Conservation (phyloP, 2,113 vertebrate genomes). For the Coreoperca whiteheadi region DNA sequence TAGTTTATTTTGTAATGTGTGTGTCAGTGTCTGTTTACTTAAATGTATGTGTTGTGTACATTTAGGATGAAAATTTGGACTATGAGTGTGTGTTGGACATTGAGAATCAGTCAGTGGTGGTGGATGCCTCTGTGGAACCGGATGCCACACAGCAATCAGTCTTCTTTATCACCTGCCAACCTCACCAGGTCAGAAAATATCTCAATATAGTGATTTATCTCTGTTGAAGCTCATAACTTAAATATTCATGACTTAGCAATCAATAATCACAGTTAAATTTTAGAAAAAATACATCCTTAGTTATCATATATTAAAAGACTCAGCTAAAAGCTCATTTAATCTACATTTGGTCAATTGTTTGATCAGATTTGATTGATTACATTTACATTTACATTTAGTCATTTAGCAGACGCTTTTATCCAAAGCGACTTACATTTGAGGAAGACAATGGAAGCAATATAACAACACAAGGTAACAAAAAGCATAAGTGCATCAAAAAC, state of each 20-base stretch:
- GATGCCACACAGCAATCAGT: slow-evolving; percentile 80
- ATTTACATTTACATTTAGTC: no score
- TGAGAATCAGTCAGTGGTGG: slow-evolving; percentile 88
- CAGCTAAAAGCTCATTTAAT: no score
- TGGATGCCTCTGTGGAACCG: slow-evolving; percentile 87
- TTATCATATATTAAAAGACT: no score
- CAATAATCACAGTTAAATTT: neutral
- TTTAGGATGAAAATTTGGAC: slow-evolving; percentile 88
- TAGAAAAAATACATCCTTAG: neutral
- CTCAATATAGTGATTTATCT: neutral
- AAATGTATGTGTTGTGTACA: neutral
- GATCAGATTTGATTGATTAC: no score
- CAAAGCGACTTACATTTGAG: no score
- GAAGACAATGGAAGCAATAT: no score
- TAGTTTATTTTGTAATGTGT: neutral
- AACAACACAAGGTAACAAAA: no score
- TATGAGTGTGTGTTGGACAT: slow-evolving; percentile 92
- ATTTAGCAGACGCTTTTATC: no score
- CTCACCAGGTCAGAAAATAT: slow-evolving; percentile 67
- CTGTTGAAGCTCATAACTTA: neutral
- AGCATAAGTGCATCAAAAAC: no score
- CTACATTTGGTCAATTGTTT: no score
- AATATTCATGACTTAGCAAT: neutral
- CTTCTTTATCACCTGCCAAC: slow-evolving; percentile 90
- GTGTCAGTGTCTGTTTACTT: slow-evolving; percentile 7